phyloP scores from a whole-genome alignment of 2,113 vertebrate species.

The Sapajus apella region DNA sequence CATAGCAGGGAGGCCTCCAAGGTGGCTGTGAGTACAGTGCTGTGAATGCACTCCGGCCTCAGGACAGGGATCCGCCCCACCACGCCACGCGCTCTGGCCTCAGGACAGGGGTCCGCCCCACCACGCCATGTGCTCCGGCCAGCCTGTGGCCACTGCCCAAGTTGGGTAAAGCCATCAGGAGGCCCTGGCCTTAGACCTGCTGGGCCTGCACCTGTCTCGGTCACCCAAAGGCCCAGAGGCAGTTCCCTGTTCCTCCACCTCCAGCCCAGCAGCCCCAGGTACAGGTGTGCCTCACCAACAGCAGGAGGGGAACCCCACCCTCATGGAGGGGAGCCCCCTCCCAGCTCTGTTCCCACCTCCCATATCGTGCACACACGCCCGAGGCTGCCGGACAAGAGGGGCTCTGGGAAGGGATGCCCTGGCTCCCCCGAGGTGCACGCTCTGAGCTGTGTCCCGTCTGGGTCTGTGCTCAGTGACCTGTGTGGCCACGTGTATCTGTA shows the following conservation, averaged over 20 bases:
- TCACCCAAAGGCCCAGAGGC: neutral
- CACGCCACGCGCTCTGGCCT: no score
- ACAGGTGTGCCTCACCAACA: neutral
- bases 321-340: no score
- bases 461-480: neutral
- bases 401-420: neutral
- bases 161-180: neutral
- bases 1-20: neutral
- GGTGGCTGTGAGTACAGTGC: neutral
- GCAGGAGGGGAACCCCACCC: neutral
- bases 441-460: neutral
- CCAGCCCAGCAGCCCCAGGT: no score
- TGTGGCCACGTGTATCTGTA: neutral
- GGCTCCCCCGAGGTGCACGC: neutral
- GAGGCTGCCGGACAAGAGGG: neutral
- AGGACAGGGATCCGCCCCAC: no score
- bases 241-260: neutral
- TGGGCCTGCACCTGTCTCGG: neutral
- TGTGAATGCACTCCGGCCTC: no score
- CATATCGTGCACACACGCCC: neutral
- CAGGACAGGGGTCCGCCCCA: no score
- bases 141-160: rapidly evolving
- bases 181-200: neutral
- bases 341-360: neutral
- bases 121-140: rapidly evolving